Base-by-base conservation (phyloP, 2,888 invertebrate species). In the Brachypterus glaber region DNA sequence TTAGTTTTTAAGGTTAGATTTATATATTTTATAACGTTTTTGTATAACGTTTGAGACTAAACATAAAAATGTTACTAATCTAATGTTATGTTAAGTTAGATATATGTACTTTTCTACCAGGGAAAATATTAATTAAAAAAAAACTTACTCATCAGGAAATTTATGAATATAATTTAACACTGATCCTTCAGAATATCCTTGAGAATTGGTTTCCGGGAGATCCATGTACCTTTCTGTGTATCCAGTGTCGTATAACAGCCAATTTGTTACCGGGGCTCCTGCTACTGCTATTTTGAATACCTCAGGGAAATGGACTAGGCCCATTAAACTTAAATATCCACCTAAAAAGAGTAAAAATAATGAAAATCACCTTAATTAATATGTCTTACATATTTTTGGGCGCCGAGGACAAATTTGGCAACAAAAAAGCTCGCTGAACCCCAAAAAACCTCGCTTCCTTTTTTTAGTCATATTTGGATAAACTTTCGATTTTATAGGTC, bases 181-280 rank as follows among this genome's bases (percentile, higher is more conserved):
- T 18, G 86, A 88, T 37, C 91, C 91, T 37, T 80, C 74, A 39
- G 74, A 71, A 66, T 97, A 97, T 4, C 87, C 93, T 46, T 72
- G 68, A 35, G 69, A 69, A 67, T 90, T 89, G 48, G 76, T 73
- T 38, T 77, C 73, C 0, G 90, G 90, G 44, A 85, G 66, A 60
- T 84, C 88, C 91, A 98, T 91, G 68, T 97, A 98, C 25, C 97
- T 76, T 69, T 98, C 98, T 35, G 95, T 96, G 70, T 98, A 98
- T 9, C 95, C 97, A 0, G 97, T 97, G 67, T 98, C 98, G 69
- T 98, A 99, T 37, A 93, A 76, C 46, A 82, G 77, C 97, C 98
- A 98, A 59, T 88, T 88, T 7, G 95, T 93, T 3, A 98, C 97
- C 0, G 97, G 97, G 8, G 97, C 97, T 35, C 96, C 97, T 33